Evolutionary conservation across 2,797 vertebrate genomes (phyloP).

Genomic region (Channa striata): DNA sequence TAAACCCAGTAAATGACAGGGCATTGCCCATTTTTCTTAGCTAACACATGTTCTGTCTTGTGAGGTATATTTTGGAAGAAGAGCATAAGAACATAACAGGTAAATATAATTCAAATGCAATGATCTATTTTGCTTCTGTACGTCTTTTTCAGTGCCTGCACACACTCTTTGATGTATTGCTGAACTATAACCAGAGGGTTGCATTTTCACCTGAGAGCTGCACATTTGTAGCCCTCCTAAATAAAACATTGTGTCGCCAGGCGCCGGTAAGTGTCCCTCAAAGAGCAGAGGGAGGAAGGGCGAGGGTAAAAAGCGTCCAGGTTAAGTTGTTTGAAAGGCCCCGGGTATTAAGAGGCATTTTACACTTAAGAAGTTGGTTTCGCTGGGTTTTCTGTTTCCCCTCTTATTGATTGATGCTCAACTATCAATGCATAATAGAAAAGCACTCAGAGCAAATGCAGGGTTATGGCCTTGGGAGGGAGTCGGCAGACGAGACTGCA

Average conservation of each 20-base stretch:
- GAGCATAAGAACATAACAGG: conserved; percentile 23
- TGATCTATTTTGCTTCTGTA: conserved; percentile 29
- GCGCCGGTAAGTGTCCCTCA: conserved; percentile 83
- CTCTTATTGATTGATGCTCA: conserved; percentile 91
- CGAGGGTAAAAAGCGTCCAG: conserved; percentile 84
- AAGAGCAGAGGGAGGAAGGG: conserved; percentile 78
- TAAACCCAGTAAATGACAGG: conserved; percentile 40
- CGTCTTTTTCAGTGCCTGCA: conserved; percentile 22
- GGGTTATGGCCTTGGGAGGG: conserved; percentile 90
- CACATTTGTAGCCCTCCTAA: conserved; percentile 79
- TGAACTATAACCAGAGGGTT: conserved; percentile 54
- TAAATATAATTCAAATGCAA: conserved; percentile 43
- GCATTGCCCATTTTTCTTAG: conserved; percentile 18
- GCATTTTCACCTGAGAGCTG: conserved; percentile 79
- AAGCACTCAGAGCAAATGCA: conserved; percentile 92
- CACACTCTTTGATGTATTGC: conserved; percentile 53
- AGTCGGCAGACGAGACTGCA: conserved; percentile 86
- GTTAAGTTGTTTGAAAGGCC: conserved; percentile 91
- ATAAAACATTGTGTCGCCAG: conserved; percentile 83
- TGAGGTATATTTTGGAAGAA: conserved; percentile 21
- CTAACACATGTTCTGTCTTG: conserved; percentile 12
- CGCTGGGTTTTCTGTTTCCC: conserved; percentile 89
- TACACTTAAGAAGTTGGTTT: conserved; percentile 93
- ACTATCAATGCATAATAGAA: conserved; percentile 93
- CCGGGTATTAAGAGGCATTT: conserved; percentile 91